Evolutionary conservation across 2,113 vertebrate genomes (phyloP), one percentile per base, ranked within the genome.

Genomic region (Copsychus sechellarum): DNA sequence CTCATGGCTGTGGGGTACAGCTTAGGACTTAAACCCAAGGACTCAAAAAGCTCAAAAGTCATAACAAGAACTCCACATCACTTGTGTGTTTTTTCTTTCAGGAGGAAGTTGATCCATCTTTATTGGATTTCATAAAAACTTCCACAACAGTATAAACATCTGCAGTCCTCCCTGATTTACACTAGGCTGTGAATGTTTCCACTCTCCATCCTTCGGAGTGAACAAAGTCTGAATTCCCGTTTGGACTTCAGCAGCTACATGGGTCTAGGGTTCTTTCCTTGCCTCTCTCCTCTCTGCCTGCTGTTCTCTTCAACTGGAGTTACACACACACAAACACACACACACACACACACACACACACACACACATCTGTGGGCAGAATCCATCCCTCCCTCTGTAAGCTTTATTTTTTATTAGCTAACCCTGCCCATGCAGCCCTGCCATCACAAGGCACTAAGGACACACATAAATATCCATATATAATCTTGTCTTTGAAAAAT

Each of bases 401-500:
- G 47, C 58, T 77, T 80, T 21, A 61, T n/a, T 54, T 66, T 96
- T 94, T 83, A 95, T 95, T 78, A 95, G 69, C 73, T 87, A 92
- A 81, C 76, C 77, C 84, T 96, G 90, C 67, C 90, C 94, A 69
- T 72, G 80, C 84, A 95, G 85, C 66, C 57, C 84, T 84, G 88
- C 88, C 81, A 53, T 83, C 96, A 95, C 26, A 86, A 88, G 83
- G 88, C 72, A 87, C 91, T 43, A 8, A 86, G 82, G n/a, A n/a
- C 60, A 90, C 74, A 58, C 23, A 50, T 12, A 85, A 77, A 81
- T 16, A 69, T 2, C 38, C 77, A 94, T 42, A 85, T 79, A 95
- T 86, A 28, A 81, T 81, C 28, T 95, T 79, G 95, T 78, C 96
- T 95, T 71, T 93, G 94, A 94, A 94, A 97, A 96, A 96, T 38